Evolutionary conservation across 1,140 invertebrate genomes (phyloP).

Genomic region (Camponotus floridanus): DNA sequence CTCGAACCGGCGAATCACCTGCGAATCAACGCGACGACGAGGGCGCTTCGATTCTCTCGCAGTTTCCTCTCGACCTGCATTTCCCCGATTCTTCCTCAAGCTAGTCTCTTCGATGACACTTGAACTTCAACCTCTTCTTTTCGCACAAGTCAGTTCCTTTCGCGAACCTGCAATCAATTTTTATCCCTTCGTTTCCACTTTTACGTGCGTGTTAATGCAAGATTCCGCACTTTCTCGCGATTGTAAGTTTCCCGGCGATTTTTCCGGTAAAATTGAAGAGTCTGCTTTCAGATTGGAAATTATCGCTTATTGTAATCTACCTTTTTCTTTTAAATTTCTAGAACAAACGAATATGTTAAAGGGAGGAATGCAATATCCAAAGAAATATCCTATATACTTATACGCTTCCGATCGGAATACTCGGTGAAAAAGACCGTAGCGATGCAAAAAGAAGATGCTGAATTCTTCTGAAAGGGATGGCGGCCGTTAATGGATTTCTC

Average conservation of each 20-base stretch:
- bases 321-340: not conserved
- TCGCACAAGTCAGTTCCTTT: not conserved
- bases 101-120: not conserved
- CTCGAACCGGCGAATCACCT: constrained; percentile 52
- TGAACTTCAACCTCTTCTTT: too few species aligned
- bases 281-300: not conserved
- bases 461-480: constrained; percentile 31
- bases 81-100: not conserved
- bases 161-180: not conserved
- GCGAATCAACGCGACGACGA: not conserved
- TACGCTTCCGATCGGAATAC: not conserved
- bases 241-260: not conserved
- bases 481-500: constrained; percentile 79
- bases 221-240: not conserved
- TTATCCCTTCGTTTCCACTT: not conserved
- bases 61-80: not conserved
- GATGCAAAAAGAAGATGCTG: constrained; percentile 5
- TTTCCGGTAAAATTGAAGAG: not conserved
- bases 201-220: not conserved
- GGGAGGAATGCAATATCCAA: too few species aligned
- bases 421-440: not conserved
- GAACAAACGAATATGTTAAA: not conserved
- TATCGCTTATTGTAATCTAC: not conserved
- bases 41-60: constrained; percentile 4
- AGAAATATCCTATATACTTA: not conserved